phyloP scores from a whole-genome alignment of 2,113 vertebrate species.

The Hymenochirus boettgeri region DNA sequence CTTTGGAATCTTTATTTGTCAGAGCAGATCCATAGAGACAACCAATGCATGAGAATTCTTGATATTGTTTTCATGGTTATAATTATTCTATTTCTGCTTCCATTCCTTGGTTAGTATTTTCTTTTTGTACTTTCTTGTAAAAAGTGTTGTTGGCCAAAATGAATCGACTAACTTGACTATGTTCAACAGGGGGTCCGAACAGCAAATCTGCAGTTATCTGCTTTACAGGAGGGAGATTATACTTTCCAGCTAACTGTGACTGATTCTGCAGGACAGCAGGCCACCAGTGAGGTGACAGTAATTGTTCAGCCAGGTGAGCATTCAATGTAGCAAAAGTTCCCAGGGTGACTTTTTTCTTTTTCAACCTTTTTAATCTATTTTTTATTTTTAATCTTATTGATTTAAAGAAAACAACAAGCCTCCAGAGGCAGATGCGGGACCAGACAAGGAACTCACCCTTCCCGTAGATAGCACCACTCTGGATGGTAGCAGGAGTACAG shows the following conservation, averaged over 20 bases:
- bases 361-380: too few relatives aligned
- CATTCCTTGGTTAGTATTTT: too few relatives aligned
- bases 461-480: slow-evolving; percentile 89
- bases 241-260: slow-evolving; percentile 94
- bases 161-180: not conserved
- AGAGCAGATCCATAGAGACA: too few relatives aligned
- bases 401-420: slow-evolving; percentile 94
- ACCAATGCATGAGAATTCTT: too few relatives aligned
- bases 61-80: too few relatives aligned
- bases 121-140: too few relatives aligned
- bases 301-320: slow-evolving; percentile 96
- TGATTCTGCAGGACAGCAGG: slow-evolving; percentile 87
- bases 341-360: too few relatives aligned
- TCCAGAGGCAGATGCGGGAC: slow-evolving; percentile 87
- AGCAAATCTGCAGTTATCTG: slow-evolving; percentile 84
- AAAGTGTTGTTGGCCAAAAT: not conserved
- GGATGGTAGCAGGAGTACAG: slow-evolving; percentile 88
- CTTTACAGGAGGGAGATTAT: slow-evolving; percentile 96
- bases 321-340: too few relatives aligned
- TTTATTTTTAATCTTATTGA: slow-evolving; percentile 17
- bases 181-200: slow-evolving; percentile 81
- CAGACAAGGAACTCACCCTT: slow-evolving; percentile 92
- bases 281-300: slow-evolving; percentile 88
- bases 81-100: too few relatives aligned
- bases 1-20: too few relatives aligned